These are phyloP conservation scores for Callithrix jacchus DNA, from an alignment of 2,113 vertebrate species.

Conservation along the genomic window DNA sequence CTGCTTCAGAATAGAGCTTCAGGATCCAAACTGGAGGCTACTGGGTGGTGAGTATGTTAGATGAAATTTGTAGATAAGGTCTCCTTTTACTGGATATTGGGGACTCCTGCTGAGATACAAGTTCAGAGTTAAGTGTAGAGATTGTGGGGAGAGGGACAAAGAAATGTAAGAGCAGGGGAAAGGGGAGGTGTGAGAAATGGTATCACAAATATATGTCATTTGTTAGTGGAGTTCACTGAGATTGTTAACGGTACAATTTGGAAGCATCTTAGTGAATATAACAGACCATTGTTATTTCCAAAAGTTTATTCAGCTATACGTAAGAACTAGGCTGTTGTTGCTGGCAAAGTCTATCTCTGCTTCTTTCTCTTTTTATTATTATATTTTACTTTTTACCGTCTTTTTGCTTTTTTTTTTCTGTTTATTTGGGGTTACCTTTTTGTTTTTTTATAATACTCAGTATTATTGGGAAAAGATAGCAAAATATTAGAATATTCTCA, in stretches of 20 bases:
- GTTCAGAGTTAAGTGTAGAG: background rate
- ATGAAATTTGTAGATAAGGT: background rate
- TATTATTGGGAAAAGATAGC: background rate
- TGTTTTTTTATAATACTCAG: background rate
- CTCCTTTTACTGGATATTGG: background rate
- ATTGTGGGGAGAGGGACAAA: background rate
- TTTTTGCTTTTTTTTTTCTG: background rate
- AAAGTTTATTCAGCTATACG: background rate
- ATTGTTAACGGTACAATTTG: background rate
- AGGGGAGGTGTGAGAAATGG: background rate
- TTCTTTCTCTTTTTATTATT: background rate
- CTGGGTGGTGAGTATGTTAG: background rate
- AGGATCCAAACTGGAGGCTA: background rate
- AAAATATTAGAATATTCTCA: slow-evolving; percentile 4
- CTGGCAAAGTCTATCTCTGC: background rate
- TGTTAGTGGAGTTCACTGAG: background rate
- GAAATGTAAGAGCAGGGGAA: background rate
- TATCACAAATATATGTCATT: background rate
- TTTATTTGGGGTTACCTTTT: background rate
- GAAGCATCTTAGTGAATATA: background rate
- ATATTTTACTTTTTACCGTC: background rate
- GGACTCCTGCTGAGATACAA: background rate
- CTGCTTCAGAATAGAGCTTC: background rate
- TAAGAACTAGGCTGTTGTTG: background rate
- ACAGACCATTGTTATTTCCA: background rate